Evolutionary conservation across 2,113 vertebrate species (phyloP).

Genomic region (Pachypanchax playfairii): DNA sequence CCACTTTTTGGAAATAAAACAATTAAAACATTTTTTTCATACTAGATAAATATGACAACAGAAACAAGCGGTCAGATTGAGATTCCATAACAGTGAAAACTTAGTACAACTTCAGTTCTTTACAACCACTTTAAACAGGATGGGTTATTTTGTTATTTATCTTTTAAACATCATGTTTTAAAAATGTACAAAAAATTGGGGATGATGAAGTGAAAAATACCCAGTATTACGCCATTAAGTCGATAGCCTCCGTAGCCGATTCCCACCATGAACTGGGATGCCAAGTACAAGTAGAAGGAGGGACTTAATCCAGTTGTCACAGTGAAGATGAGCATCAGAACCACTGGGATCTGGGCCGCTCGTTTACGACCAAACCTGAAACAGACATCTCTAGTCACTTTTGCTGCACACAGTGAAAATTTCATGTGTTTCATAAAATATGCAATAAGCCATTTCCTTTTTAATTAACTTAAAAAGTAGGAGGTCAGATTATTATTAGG

Average conservation of each 20-base stretch:
- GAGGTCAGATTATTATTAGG: too few relatives aligned
- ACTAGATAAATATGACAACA: too few relatives aligned
- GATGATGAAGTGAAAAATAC: constrained; percentile 31
- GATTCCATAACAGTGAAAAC: too few relatives aligned
- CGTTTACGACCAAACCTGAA: constrained; percentile 69
- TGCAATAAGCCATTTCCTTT: too few relatives aligned
- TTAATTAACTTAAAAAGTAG: too few relatives aligned
- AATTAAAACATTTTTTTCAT: too few relatives aligned
- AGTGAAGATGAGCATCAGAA: constrained; percentile 56
- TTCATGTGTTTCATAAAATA: too few relatives aligned
- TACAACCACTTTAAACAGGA: too few relatives aligned
- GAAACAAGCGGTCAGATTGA: too few relatives aligned
- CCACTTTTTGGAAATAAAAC: too few relatives aligned
- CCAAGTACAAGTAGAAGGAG: constrained; percentile 56
- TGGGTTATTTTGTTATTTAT: too few relatives aligned
- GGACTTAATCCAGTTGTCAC: constrained; percentile 57
- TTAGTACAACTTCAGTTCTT: too few relatives aligned
- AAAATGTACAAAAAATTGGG: background rate
- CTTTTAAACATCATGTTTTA: background rate
- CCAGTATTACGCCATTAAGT: constrained; percentile 64
- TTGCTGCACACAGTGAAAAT: background rate
- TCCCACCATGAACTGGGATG: constrained; percentile 62
- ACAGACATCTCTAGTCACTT: background rate
- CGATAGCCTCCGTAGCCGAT: constrained; percentile 70
- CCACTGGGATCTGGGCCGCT: constrained; percentile 61